Percentiles rank a stretch among this genome's conserved stretches.
Evolutionary conservation across 2,797 vertebrate genomes (phyloP).

Genomic region (Gadopsis bispinosus): DNA sequence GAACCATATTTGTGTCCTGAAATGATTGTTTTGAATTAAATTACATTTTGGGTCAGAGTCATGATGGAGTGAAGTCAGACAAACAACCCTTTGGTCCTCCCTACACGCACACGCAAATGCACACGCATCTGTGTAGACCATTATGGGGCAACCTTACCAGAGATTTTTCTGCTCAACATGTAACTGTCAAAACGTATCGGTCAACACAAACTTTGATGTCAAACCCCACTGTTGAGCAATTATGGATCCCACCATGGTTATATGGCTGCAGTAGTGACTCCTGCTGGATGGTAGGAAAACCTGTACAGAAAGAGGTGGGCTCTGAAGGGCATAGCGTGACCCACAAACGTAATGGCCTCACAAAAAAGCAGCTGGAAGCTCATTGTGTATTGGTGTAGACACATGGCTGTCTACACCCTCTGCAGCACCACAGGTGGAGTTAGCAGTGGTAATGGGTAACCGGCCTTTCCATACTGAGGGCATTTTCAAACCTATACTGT

Average conservation of each 20-base stretch:
- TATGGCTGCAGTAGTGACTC: constrained; percentile 22
- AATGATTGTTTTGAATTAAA: constrained; percentile 71
- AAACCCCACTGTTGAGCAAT: constrained; percentile 37
- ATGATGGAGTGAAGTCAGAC: constrained; percentile 66
- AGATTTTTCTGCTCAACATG: constrained; percentile 47
- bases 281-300: constrained; percentile 19
- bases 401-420: not conserved
- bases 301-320: not conserved
- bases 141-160: constrained; percentile 21
- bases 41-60: constrained; percentile 71
- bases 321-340: not conserved
- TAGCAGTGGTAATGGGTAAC: not conserved
- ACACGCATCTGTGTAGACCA: constrained; percentile 10
- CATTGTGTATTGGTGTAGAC: not conserved
- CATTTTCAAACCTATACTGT: not conserved
- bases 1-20: constrained; percentile 62
- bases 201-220: constrained; percentile 43
- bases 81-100: constrained; percentile 48
- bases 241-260: constrained; percentile 8
- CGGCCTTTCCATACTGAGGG: not conserved
- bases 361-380: not conserved
- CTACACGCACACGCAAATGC: constrained; percentile 8
- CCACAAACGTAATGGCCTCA: not conserved
- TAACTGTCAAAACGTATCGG: constrained; percentile 49
- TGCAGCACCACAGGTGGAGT: not conserved